Evolutionary conservation across 2,888 invertebrate genomes (phyloP), one percentile per base, ranked within the genome.

Genomic region (Peribatodes rhomboidaria): DNA sequence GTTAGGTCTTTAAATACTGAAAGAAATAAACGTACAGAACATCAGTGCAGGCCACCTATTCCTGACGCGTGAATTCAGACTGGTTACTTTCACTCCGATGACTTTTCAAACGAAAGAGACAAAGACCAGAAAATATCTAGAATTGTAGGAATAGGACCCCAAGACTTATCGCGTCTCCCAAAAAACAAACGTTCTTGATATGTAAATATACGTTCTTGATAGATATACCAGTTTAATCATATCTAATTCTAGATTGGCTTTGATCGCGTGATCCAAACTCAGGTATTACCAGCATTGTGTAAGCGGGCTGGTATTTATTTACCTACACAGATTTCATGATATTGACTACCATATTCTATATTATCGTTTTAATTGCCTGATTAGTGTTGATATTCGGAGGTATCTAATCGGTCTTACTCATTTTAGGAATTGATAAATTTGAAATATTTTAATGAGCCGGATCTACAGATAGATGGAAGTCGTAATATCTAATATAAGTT

Each of bases 301-400:
- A 46, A n/a, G 13, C 22, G 1, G 22, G n/a, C 46, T 13, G 13
- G 22, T 27, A 46, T 27, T 27, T 41, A 41, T 65, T 67, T 47
- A 67, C 67, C 50, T 65, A 61, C 31, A 39, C 60, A 67, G 69
- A 72, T 46, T 46, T 46, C 2, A 22, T 27, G 27, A 42, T 42
- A 42, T 20, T 42, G 42, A 27, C 46, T 46, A 46, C 46, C 9
- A 46, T 22, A 46, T 27, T 27, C 2, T 9, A 14, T n/a, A 27
- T 27, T 46, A 46, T 14, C 27, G 27, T 7, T 46, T 27, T 18
- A 27, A 46, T 46, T n/a, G 22, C 46, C 46, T 27, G 46, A 27
- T 46, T 27, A 46, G 7, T n/a, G 2, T 46, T n/a, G 27, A 46
- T 22, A 46, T 46, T 46, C 20, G 16, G 6, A 27, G 2, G 2